Percentiles rank a stretch among this genome's conserved stretches.
Evolutionary conservation across 2,888 invertebrate genomes (phyloP).

Genomic region (Agapetus fuscipes): DNA sequence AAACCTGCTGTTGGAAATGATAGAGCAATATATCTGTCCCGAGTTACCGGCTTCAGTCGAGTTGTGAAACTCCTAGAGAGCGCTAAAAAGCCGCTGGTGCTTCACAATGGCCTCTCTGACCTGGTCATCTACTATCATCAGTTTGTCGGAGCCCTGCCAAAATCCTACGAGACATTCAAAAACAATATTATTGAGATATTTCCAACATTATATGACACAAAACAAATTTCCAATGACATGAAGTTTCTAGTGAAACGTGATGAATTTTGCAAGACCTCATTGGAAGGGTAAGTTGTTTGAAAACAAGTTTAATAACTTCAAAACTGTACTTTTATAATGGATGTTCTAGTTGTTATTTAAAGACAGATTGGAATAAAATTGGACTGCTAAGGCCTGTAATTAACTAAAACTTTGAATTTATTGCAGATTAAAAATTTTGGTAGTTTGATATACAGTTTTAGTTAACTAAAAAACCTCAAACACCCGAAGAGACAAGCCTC

Average conservation of each 20-base stretch:
- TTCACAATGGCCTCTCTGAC: constrained; percentile 67
- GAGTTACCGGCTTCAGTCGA: constrained; percentile 50
- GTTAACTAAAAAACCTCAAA: too few species aligned
- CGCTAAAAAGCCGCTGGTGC: constrained; percentile 60
- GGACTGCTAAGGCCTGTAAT: too few species aligned
- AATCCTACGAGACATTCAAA: constrained; percentile 55
- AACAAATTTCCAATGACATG: constrained; percentile 54
- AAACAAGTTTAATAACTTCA: too few species aligned
- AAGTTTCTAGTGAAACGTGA: constrained; percentile 32
- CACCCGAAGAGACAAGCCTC: too few species aligned
- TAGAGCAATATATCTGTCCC: constrained; percentile 2
- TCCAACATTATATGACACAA: constrained; percentile 65
- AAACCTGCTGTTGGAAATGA: too few species aligned
- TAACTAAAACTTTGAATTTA: too few species aligned
- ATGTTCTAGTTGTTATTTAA: too few species aligned
- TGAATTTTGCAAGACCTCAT: constrained; percentile 43
- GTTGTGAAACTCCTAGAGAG: constrained; percentile 51
- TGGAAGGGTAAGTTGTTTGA: constrained; percentile 41
- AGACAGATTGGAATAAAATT: too few species aligned
- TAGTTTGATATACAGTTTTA: too few species aligned
- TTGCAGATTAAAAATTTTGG: too few species aligned
- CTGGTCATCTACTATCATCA: constrained; percentile 59
- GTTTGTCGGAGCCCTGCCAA: constrained; percentile 60
- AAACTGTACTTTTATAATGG: too few species aligned
- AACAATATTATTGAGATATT: constrained; percentile 49